Conservation (phyloP, 2,888 invertebrate genomes). For the Beris morrisii region DNA sequence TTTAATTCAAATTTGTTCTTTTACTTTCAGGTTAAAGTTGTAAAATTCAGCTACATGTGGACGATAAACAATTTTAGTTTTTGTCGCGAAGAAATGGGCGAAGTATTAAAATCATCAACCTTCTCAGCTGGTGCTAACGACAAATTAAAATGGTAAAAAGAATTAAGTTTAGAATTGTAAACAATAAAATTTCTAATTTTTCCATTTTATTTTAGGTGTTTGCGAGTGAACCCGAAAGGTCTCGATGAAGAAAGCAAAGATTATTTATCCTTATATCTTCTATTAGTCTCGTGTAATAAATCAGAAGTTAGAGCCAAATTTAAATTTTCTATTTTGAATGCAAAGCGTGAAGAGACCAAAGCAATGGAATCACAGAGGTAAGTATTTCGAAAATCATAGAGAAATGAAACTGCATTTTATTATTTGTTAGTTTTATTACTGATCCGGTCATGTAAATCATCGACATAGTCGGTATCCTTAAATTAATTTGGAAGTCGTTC, state of each 20-base stretch:
- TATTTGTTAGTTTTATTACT: conserved; percentile 37
- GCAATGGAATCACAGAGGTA: conserved; percentile 90
- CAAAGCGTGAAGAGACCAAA: conserved; percentile 99
- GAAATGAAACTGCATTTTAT: neutral
- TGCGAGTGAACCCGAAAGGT: conserved; percentile 99
- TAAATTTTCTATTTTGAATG: conserved; percentile 99
- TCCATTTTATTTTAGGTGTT: conserved; percentile 68
- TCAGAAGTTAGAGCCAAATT: conserved; percentile 99
- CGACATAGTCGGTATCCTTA: conserved; percentile 99
- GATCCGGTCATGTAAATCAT: conserved; percentile 99
- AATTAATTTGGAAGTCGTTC: conserved; percentile 77
- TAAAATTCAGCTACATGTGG: conserved; percentile 99
- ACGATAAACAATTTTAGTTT: conserved; percentile 99
- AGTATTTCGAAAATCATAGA: neutral
- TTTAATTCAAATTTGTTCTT: too few relatives aligned
- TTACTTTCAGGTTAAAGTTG: conserved; percentile 92
- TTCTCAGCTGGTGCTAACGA: conserved; percentile 99
- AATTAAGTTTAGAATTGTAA: neutral
- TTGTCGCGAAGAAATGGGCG: conserved; percentile 99
- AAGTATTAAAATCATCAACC: conserved; percentile 98
- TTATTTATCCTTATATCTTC: conserved; percentile 97
- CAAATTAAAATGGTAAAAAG: conserved; percentile 92
- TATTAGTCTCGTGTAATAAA: conserved; percentile 99
- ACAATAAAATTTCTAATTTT: conserved; percentile 6
- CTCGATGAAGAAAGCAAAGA: conserved; percentile 99